Evolutionary conservation across 2,113 vertebrate genomes (phyloP), one percentile per base, ranked within the genome.

Genomic region (Xenopus laevis): DNA sequence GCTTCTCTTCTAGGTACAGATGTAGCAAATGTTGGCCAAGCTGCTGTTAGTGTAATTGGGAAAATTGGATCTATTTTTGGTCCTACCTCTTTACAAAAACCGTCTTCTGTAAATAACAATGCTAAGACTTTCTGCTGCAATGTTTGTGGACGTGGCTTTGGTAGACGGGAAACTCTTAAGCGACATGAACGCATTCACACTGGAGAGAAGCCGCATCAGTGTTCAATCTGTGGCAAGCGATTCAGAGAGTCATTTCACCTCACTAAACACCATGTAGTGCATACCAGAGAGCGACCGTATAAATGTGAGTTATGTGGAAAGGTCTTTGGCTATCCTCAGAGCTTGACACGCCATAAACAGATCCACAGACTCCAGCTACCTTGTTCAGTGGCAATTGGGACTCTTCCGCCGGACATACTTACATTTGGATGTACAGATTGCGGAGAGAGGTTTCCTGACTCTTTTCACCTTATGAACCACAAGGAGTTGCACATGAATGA

Each of bases 221-320:
- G 95, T 15, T 89, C 93, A 0, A 92, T 96, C 44, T 98, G 95
- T 2, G 94, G 94, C 0, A 97, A 96, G 71, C 88, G 94, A 58
- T 97, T 98, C 85, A 94, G 94, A 0, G 95, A 97, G 79, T 94
- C 94, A 0, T 95, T 95, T 79, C 95, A 95, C 10, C 88, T 98
- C 18, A 94, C 94, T 79, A 93, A 95, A n/a, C 96, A 98, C 82
- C 94, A 94, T 18, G 89, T 95, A 67, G 95, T 97, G 72, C 95
- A 98, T 87, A 96, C 95, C 0, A 92, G 95, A 0, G 95, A 96
- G 85, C 92, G 96, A 76, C 92, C 95, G 57, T 97, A 96, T 85
- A 93, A 92, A 82, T 97, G 95, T 21, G 94, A 96, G 27, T 91
- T 96, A 0, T 98, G 95, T 13, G 94, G 94, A 7, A 98, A 98